A percentile compares a stretch with the other conserved stretches of the same genome.
Evolutionary conservation across 2,888 invertebrate genomes (phyloP).

Genomic region (Lucinisca nassula): DNA sequence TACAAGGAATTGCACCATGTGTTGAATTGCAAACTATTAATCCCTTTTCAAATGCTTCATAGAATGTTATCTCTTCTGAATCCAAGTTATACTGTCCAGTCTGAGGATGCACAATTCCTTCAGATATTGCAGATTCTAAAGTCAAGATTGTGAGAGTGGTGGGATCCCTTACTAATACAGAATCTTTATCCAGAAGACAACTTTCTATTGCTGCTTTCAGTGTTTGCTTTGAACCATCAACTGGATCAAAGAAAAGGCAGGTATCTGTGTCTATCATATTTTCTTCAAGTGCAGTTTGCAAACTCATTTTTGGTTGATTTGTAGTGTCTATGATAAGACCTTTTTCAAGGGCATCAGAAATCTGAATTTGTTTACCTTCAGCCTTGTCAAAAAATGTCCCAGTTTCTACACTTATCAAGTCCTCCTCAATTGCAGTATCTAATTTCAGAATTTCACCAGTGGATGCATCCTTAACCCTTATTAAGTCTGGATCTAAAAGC

Average conservation of each 20-base stretch:
- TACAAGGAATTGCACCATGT: conserved; percentile 63
- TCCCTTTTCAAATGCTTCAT: conserved; percentile 94
- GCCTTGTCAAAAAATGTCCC: conserved; percentile 75
- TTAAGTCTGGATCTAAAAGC: conserved; percentile 77
- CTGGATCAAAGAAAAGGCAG: conserved; percentile 81
- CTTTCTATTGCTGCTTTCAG: conserved; percentile 91
- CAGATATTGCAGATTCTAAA: conserved; percentile 80
- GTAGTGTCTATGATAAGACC: conserved; percentile 82
- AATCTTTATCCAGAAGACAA: conserved; percentile 95
- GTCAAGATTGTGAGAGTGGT: conserved; percentile 90
- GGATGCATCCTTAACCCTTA: conserved; percentile 76
- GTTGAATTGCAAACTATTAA: conserved; percentile 78
- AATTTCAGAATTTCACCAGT: conserved; percentile 77
- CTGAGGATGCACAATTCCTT: conserved; percentile 76
- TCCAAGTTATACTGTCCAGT: conserved; percentile 76
- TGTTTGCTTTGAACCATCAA: conserved; percentile 68
- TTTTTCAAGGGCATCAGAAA: conserved; percentile 81
- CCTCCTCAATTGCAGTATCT: conserved; percentile 77
- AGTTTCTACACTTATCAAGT: conserved; percentile 75
- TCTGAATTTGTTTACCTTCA: conserved; percentile 74
- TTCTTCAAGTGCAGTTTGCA: conserved; percentile 91
- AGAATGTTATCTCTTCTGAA: conserved; percentile 88
- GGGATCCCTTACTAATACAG: conserved; percentile 94
- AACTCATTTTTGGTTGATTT: conserved; percentile 87
- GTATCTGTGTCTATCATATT: conserved; percentile 90